Percentiles rank a stretch among this genome's conserved stretches.
Evolutionary conservation across 2,797 vertebrate genomes (phyloP).

Genomic region (Anniella stebbinsi): DNA sequence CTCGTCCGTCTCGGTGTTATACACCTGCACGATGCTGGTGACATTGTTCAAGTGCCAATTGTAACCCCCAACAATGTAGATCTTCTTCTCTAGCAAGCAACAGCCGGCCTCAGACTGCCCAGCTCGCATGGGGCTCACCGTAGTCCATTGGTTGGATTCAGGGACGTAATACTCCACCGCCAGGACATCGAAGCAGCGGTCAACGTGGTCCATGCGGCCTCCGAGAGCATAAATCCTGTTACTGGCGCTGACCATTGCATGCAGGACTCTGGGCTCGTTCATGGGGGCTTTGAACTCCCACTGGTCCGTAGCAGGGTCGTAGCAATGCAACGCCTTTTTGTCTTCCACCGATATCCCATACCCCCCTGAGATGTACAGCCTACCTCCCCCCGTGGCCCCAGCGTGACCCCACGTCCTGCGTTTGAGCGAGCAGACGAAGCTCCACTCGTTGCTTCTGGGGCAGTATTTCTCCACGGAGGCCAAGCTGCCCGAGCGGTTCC

Average conservation of each 20-base stretch:
- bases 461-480: constrained; percentile 94
- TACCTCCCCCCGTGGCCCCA: constrained; percentile 84
- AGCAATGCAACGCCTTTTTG: constrained; percentile 94
- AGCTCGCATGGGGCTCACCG: constrained; percentile 91
- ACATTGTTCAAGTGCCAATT: constrained; percentile 99
- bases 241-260: constrained; percentile 88
- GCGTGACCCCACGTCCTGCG: constrained; percentile 98
- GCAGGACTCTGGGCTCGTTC: constrained; percentile 94
- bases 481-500: constrained; percentile 94
- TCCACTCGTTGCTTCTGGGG: constrained; percentile 93
- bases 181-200: constrained; percentile 95
- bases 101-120: constrained; percentile 97
- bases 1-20: constrained; percentile 93
- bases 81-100: constrained; percentile 90
- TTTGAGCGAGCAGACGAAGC: constrained; percentile 89
- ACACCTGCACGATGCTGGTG: constrained; percentile 96
- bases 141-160: constrained; percentile 95
- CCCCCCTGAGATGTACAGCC: constrained; percentile 92
- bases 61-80: constrained; percentile 95
- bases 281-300: constrained; percentile 95
- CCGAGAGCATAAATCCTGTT: constrained; percentile 90
- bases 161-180: constrained; percentile 93
- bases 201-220: constrained; percentile 96
- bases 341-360: constrained; percentile 95
- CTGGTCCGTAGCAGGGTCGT: constrained; percentile 85